phyloP scores from a whole-genome alignment of 2,888 invertebrate species.

The Phengaris alcon region DNA sequence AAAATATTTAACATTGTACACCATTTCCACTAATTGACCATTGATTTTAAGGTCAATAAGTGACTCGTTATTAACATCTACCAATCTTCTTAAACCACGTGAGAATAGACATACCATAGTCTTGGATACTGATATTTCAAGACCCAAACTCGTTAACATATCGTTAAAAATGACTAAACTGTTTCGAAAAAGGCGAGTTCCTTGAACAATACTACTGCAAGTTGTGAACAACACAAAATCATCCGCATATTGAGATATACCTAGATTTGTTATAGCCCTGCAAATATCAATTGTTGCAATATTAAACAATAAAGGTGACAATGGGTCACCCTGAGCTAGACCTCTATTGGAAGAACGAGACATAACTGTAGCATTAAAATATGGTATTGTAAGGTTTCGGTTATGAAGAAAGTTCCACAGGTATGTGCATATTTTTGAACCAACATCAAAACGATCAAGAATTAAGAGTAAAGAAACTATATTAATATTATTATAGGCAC shows the following conservation, averaged over 20 bases:
- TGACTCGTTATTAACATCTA: not conserved
- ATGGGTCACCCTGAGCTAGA: not conserved
- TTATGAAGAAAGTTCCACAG: not conserved
- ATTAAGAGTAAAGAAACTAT: not conserved
- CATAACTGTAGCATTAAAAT: not conserved
- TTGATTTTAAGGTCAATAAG: not conserved
- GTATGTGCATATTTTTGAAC: not conserved
- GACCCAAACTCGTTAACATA: not conserved
- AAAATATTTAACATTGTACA: not conserved
- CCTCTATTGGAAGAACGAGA: not conserved
- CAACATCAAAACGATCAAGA: not conserved
- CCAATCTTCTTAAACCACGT: not conserved
- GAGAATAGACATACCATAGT: not conserved
- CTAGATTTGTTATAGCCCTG: not conserved
- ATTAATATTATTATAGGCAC: slow-evolving; percentile 1
- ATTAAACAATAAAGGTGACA: not conserved
- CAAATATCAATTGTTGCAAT: not conserved
- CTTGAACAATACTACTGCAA: not conserved
- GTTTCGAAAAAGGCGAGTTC: not conserved
- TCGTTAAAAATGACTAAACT: not conserved
- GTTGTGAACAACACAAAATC: not conserved
- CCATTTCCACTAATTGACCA: not conserved
- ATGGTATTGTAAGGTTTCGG: not conserved
- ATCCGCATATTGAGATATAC: not conserved
- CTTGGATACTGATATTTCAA: not conserved